Evolutionary conservation across 2,113 vertebrate genomes (phyloP).

Genomic region (Calyptomena viridis): DNA sequence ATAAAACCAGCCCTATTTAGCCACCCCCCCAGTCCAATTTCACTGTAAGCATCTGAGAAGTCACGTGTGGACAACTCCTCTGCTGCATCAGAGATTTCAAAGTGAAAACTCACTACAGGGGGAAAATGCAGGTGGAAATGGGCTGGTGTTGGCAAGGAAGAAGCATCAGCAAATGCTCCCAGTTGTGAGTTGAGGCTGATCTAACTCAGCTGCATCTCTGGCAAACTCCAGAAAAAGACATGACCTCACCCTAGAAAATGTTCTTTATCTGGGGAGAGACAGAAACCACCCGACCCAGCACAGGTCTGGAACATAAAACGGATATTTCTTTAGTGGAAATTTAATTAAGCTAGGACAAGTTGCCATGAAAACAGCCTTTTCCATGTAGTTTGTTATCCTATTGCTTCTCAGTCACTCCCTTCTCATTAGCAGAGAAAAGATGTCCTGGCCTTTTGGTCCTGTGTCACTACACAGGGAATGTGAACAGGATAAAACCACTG

Average conservation of each 20-base stretch:
- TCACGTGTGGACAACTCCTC: not conserved
- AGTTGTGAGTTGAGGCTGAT: not conserved
- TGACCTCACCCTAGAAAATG: not conserved
- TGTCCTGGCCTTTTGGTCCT: not conserved
- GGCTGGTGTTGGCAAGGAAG: not conserved
- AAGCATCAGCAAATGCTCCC: not conserved
- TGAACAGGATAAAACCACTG: not conserved
- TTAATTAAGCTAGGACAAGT: not conserved
- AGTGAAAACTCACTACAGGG: not conserved
- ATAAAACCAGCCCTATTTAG: not conserved
- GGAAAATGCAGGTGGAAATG: not conserved
- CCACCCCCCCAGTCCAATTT: not conserved
- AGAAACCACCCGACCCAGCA: not conserved
- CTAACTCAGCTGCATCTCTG: not conserved
- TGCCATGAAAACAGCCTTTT: slow-evolving; percentile 2
- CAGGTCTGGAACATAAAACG: not conserved
- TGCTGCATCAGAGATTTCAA: not conserved
- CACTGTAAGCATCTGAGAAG: not conserved
- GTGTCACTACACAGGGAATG: not conserved
- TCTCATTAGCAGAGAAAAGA: not conserved
- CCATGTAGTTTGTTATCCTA: not conserved
- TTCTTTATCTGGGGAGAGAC: not conserved
- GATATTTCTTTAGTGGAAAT: not conserved
- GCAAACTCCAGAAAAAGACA: slow-evolving; percentile 13
- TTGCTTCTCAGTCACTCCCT: not conserved